Percentiles rank a stretch among this genome's conserved stretches.
phyloP scores from a whole-genome alignment of 2,113 vertebrate genomes.

The Gasterosteus aculeatus region DNA sequence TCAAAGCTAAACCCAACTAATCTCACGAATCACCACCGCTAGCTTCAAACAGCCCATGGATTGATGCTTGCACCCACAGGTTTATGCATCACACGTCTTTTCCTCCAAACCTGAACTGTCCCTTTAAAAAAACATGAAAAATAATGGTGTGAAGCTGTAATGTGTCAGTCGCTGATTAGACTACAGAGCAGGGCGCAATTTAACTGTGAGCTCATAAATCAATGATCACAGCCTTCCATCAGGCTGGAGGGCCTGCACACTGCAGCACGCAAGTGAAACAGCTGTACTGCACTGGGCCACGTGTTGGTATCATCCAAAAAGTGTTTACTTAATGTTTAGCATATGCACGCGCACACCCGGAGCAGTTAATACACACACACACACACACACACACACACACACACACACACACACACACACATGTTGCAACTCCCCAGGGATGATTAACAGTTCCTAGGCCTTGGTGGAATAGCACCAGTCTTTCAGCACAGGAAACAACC shows the following conservation, averaged over 20 bases:
- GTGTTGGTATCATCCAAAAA: conserved; percentile 27
- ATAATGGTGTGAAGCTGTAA: conserved; percentile 30
- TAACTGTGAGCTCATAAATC: conserved; percentile 68
- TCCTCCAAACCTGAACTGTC: background rate
- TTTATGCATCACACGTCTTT: background rate
- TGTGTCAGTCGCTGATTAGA: conserved; percentile 63
- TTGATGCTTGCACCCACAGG: background rate
- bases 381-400: background rate
- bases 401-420: background rate
- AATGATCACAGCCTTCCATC: conserved; percentile 68
- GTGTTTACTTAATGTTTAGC: conserved; percentile 32
- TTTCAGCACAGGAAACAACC: conserved; percentile 63
- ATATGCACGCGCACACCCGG: background rate
- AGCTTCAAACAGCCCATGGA: conserved; percentile 18
- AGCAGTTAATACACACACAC: conserved; percentile 49
- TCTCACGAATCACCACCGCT: background rate
- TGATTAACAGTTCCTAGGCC: conserved; percentile 54
- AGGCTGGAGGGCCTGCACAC: conserved; percentile 50
- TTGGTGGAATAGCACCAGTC: conserved; percentile 63
- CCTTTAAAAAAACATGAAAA: conserved; percentile 24
- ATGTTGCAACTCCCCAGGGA: conserved; percentile 61
- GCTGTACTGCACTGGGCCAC: conserved; percentile 34
- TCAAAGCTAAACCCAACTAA: background rate
- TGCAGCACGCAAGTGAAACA: conserved; percentile 42
- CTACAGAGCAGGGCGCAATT: conserved; percentile 57